Evolutionary conservation across 2,888 invertebrate genomes (phyloP).

Genomic region (Lumbricus terrestris): DNA sequence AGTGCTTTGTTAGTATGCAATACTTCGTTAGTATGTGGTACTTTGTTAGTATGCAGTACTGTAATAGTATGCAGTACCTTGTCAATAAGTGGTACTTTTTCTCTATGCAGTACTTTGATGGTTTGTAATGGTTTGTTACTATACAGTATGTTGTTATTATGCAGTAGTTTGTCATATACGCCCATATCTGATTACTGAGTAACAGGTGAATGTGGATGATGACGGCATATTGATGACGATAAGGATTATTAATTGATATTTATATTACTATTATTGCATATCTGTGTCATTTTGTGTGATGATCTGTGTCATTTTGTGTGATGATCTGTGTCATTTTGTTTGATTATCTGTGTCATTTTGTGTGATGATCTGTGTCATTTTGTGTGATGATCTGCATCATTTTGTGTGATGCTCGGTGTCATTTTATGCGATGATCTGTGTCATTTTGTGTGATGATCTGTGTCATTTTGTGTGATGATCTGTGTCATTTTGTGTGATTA

Average conservation of each 20-base stretch:
- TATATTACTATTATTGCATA: too few species aligned
- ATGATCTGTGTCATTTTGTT: not conserved
- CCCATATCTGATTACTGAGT: too few species aligned
- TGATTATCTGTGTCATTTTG: too few species aligned
- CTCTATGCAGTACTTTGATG: not conserved
- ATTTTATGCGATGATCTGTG: too few species aligned
- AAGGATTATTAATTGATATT: too few species aligned
- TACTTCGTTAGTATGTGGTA: not conserved
- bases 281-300: not conserved
- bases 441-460: not conserved
- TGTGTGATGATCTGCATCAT: not conserved
- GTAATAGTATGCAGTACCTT: too few species aligned
- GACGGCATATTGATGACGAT: not conserved
- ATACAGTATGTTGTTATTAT: too few species aligned
- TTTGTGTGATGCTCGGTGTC: not conserved
- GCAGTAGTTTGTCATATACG: too few species aligned
- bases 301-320: too few species aligned
- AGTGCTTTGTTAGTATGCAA: not conserved
- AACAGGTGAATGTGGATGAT: not conserved
- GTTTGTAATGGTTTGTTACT: not conserved
- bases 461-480: too few species aligned
- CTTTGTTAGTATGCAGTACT: not conserved
- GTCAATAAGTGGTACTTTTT: not conserved
- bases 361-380: not conserved
- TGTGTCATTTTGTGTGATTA: not conserved